phyloP scores from a whole-genome alignment of 2,797 vertebrate genomes.

The Anomalospiza imberbis region DNA sequence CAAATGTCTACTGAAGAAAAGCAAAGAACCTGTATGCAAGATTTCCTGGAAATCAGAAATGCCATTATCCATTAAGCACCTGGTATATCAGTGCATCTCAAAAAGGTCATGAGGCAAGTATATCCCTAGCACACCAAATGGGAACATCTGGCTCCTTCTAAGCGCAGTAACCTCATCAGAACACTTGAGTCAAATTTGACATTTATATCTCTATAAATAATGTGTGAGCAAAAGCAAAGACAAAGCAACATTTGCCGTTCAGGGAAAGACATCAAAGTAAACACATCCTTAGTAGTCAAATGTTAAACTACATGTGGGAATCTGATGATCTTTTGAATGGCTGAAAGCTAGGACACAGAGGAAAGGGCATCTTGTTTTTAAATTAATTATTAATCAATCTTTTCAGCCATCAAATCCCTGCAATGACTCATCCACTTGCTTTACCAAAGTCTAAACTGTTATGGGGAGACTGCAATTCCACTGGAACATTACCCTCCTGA shows the following conservation, averaged over 20 bases:
- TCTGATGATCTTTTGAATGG: constrained; percentile 10
- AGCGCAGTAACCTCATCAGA: constrained; percentile 6
- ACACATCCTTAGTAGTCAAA: background rate
- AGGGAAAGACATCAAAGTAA: constrained; percentile 27
- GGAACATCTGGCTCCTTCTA: constrained; percentile 7
- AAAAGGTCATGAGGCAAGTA: background rate
- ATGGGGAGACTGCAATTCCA: constrained; percentile 33
- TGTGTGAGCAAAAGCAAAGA: background rate
- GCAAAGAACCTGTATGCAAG: background rate
- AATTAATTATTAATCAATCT: constrained; percentile 70
- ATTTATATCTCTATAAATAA: constrained; percentile 22
- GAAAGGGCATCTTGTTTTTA: constrained; percentile 43
- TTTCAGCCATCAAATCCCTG: constrained; percentile 53
- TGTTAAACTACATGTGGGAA: constrained; percentile 1
- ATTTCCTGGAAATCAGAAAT: background rate
- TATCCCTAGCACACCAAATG: background rate
- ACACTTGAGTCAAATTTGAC: background rate
- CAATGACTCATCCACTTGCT: constrained; percentile 65
- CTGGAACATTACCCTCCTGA: background rate
- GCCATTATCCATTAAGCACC: background rate
- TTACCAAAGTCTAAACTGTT: constrained; percentile 56
- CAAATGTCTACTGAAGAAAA: background rate
- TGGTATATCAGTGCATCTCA: background rate
- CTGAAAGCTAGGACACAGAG: background rate
- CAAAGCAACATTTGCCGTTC: constrained; percentile 28